A percentile compares a stretch with the other conserved stretches of the same genome.
Conservation (phyloP, 1,140 invertebrate genomes). For the Himalopsyche phryganea region DNA sequence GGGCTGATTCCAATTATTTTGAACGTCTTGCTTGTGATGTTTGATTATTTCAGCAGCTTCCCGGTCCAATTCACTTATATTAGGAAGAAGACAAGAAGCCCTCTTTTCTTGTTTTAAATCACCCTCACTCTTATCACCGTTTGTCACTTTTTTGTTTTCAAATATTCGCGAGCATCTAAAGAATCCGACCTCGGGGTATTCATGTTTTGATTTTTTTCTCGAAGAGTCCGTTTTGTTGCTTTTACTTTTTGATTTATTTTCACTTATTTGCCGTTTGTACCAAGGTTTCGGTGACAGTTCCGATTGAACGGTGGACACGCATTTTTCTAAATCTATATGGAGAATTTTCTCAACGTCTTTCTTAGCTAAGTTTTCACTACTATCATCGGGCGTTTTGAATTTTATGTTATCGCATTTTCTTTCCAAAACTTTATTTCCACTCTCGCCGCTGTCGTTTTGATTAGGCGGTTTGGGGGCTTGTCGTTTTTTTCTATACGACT, state of each 20-base stretch:
- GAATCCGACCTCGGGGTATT: constrained; percentile 36
- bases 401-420: too few species aligned
- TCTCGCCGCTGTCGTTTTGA: neutral
- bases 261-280: constrained; percentile 55
- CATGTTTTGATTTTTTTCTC: constrained; percentile 31
- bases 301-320: constrained; percentile 18
- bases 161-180: constrained; percentile 41
- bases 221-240: constrained; percentile 35
- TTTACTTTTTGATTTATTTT: constrained; percentile 36
- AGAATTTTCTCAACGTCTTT: constrained; percentile 11
- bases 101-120: constrained; percentile 30
- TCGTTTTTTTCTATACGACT: constrained; percentile 54
- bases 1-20: constrained; percentile 12
- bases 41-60: constrained; percentile 73
- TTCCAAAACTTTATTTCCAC: too few species aligned
- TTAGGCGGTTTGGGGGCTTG: constrained; percentile 59
- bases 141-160: constrained; percentile 38
- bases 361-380: neutral
- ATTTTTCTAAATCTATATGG: constrained; percentile 10
- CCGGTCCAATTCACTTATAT: constrained; percentile 75
- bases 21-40: constrained; percentile 27
- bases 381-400: constrained; percentile 1
- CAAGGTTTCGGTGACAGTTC: constrained; percentile 57
- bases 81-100: constrained; percentile 58
- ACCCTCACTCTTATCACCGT: constrained; percentile 11